A percentile compares a stretch with the other conserved stretches of the same genome.
These are phyloP conservation scores for Drosophila stalkeri DNA, from an alignment of 2,888 invertebrate genomes.

Conservation along the genomic window DNA sequence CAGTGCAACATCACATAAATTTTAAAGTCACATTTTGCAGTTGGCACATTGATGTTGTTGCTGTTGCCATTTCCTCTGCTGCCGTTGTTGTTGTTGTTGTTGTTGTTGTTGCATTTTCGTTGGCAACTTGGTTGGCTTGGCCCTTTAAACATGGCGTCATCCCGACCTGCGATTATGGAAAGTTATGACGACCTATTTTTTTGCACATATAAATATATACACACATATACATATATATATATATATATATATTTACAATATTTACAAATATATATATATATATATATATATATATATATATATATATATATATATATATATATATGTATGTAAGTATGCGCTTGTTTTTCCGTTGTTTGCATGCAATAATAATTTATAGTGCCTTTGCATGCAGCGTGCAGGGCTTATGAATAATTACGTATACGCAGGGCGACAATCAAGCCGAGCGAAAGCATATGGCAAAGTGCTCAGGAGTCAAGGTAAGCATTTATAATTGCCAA, in stretches of 20 bases:
- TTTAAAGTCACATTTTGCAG: slow-evolving; percentile 42
- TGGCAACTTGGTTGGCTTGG: slow-evolving; percentile 44
- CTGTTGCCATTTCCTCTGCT: not conserved
- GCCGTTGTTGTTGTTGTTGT: slow-evolving; percentile 26
- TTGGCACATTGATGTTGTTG: slow-evolving; percentile 18
- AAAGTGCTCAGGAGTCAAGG: slow-evolving; percentile 23
- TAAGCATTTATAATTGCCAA: slow-evolving; percentile 19
- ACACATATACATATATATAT: slow-evolving; percentile 3
- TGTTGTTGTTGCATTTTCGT: slow-evolving; percentile 34
- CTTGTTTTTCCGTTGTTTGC: slow-evolving; percentile 33
- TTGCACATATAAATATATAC: not conserved
- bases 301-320: not conserved
- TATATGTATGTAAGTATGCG: not conserved
- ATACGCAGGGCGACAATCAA: slow-evolving; percentile 69
- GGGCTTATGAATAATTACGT: slow-evolving; percentile 76
- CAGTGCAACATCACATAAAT: slow-evolving; percentile 48
- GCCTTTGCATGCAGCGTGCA: slow-evolving; percentile 63
- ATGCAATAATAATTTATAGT: slow-evolving; percentile 47
- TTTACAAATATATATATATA: not conserved
- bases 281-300: slow-evolving; percentile 8
- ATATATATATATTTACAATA: not conserved
- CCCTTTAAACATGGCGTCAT: slow-evolving; percentile 40
- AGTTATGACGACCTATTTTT: slow-evolving; percentile 23
- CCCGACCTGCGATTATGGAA: slow-evolving; percentile 22
- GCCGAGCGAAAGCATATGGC: slow-evolving; percentile 22